phyloP scores from a whole-genome alignment of 2,113 vertebrate species.

The Willisornis vidua region DNA sequence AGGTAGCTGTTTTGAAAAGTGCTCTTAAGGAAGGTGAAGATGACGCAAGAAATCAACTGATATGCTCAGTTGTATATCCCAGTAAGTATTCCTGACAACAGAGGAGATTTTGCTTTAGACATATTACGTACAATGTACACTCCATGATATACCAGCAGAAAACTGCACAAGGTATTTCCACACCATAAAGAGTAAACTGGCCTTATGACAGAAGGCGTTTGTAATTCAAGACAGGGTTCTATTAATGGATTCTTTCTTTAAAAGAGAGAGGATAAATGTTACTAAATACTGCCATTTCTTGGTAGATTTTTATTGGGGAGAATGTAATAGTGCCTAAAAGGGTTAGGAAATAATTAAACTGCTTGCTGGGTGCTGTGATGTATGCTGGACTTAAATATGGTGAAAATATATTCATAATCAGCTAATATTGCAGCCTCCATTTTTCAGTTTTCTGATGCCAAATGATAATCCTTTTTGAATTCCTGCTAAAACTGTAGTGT shows the following conservation, averaged over 20 bases:
- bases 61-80: background rate
- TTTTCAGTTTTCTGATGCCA: background rate
- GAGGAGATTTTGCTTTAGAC: background rate
- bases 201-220: background rate
- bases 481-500: background rate
- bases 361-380: background rate
- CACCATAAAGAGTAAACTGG: background rate
- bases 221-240: background rate
- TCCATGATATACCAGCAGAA: background rate
- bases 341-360: background rate
- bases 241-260: background rate
- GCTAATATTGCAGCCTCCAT: background rate
- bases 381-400: background rate
- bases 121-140: fast-evolving
- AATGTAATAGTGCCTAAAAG: background rate
- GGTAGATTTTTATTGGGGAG: background rate
- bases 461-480: background rate
- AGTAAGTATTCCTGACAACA: fast-evolving
- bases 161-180: background rate
- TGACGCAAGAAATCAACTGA: background rate
- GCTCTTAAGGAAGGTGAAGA: background rate
- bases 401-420: background rate
- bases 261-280: background rate
- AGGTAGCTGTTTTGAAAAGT: background rate
- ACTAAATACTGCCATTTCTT: background rate